phyloP scores from a whole-genome alignment of 1,140 invertebrate species.

The Amphibalanus amphitrite region DNA sequence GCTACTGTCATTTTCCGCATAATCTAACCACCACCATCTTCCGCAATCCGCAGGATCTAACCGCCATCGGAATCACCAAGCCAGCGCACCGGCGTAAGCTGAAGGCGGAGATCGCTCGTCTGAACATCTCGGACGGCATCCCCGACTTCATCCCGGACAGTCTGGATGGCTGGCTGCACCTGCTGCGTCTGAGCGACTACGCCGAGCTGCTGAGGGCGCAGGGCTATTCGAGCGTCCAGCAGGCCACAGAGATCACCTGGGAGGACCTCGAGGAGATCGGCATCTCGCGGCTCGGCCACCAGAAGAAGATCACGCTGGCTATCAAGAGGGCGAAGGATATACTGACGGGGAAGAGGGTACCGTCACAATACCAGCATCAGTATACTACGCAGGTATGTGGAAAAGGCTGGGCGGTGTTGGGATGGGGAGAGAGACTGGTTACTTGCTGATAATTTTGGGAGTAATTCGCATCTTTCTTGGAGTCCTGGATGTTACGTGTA shows the following conservation, averaged over 20 bases:
- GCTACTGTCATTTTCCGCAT: too few relatives aligned
- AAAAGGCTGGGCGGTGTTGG: too few relatives aligned
- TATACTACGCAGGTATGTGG: conserved; percentile 14
- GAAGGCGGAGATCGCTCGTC: conserved; percentile 86
- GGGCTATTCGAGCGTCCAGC: conserved; percentile 79
- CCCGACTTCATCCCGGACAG: conserved; percentile 81
- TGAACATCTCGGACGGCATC: conserved; percentile 83
- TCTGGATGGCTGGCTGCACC: conserved; percentile 78
- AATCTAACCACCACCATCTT: too few relatives aligned
- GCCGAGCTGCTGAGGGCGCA: conserved; percentile 68
- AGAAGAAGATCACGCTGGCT: conserved; percentile 90
- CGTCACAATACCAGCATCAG: conserved; percentile 15
- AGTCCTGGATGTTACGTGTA: too few relatives aligned
- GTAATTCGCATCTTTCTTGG: too few relatives aligned
- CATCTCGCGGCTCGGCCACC: conserved; percentile 83
- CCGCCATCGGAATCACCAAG: conserved; percentile 80
- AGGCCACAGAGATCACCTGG: conserved; percentile 77
- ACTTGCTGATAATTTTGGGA: too few relatives aligned
- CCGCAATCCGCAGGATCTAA: conserved; percentile 35
- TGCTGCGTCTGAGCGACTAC: conserved; percentile 82
- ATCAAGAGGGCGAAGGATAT: conserved; percentile 95
- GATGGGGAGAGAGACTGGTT: too few relatives aligned
- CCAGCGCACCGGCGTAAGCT: conserved; percentile 89
- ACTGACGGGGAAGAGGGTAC: conserved; percentile 58
- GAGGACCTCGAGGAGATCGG: conserved; percentile 97